Evolutionary conservation across 1,140 invertebrate genomes (phyloP), one percentile per base, ranked within the genome.

Genomic region (Dreissena polymorpha): DNA sequence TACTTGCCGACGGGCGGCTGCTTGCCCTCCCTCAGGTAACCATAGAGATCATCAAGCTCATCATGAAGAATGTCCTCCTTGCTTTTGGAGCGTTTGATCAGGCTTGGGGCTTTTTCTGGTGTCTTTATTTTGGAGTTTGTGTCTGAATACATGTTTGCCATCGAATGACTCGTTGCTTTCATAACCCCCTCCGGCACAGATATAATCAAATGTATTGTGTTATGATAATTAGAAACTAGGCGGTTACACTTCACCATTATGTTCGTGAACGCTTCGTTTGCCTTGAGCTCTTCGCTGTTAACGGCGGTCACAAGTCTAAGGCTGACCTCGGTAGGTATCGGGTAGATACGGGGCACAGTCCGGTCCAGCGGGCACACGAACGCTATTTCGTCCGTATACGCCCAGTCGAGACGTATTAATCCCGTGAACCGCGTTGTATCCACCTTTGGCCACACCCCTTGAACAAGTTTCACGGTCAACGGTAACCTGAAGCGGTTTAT

Each of bases 11-110:
- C 86, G 50, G 98, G 93, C 0, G 97, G 97, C 16, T 96, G 96
- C 88, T 98, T 96, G 0, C 97, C 97, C 57, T 90, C 89, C 67
- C 97, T 94, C 0, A 99, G 97, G 91, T 98, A 99, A 90, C 98
- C 97, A 92, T 99, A 99, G 81, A 99, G 97, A 93, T 98, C 97
- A 94, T 99, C 97, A 86, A 98, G 98, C 93, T 99, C 97, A 88
- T 98, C 97, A 93, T 98, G 98, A 21, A 92, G 85, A 39, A 89
- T 81, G 86, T 98, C 97, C 83, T 93, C 92, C 75, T 88, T 87
- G 18, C 86, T 89, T 60, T 88, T 89, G 12, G 89, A 88, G 18
- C 88, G 79, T 79, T 87, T 86, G n/a, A 87, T 75, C 23, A 51
- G 78, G 21, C 39, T 64, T 53, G 79, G 55, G 57, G 63, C 14